Evolutionary conservation across 2,113 vertebrate species (phyloP).

Genomic region (Oncorhynchus keta): DNA sequence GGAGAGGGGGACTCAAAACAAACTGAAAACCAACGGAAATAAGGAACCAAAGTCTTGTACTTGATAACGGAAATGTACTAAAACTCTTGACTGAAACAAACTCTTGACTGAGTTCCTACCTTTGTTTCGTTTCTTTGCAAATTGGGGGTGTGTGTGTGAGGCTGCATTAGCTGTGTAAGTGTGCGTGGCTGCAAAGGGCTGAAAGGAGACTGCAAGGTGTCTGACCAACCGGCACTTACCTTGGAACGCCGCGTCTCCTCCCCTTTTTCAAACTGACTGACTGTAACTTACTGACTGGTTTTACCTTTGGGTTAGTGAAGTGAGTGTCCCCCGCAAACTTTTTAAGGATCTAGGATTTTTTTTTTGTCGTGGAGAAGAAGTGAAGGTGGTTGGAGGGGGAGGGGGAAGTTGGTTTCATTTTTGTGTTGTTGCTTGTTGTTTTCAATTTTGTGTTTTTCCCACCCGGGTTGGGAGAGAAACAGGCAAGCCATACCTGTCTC

Average conservation of each 20-base stretch:
- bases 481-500: constrained; percentile 92
- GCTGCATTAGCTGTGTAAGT: constrained; percentile 61
- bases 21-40: constrained; percentile 36
- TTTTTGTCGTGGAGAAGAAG: constrained; percentile 51
- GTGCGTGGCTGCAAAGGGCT: constrained; percentile 58
- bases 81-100: constrained; percentile 5
- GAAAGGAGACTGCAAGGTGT: constrained; percentile 63
- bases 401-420: constrained; percentile 41
- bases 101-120: constrained; percentile 62
- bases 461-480: constrained; percentile 65
- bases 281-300: constrained; percentile 74
- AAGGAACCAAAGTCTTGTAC: constrained; percentile 45
- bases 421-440: constrained; percentile 41
- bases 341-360: constrained; percentile 19
- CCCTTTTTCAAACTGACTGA: constrained; percentile 74
- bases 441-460: constrained; percentile 33
- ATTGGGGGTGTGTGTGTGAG: constrained; percentile 27
- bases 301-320: constrained; percentile 78
- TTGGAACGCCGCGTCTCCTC: constrained; percentile 57
- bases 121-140: constrained; percentile 46
- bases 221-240: constrained; percentile 78
- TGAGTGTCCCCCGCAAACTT: constrained; percentile 68
- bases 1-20: constrained; percentile 29
- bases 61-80: constrained; percentile 32
- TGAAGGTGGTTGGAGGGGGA: constrained; percentile 67